A percentile compares a stretch with the other conserved stretches of the same genome.
These are phyloP conservation scores for Tenodera sinensis DNA, from an alignment of 2,888 invertebrate genomes.

Conservation along the genomic window DNA sequence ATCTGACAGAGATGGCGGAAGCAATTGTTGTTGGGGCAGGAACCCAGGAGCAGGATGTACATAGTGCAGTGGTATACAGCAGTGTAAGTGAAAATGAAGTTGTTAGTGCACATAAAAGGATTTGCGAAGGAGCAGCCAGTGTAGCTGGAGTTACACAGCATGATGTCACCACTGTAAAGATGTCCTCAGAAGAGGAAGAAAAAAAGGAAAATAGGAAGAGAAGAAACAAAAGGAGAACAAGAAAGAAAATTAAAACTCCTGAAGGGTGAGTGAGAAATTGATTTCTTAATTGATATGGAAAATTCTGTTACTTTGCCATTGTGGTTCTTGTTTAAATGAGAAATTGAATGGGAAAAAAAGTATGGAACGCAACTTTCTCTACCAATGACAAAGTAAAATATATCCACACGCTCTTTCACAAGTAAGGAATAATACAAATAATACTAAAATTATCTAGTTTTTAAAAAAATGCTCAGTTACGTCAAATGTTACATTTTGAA, in stretches of 20 bases:
- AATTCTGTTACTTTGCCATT: too few species aligned
- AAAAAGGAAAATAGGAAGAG: background rate
- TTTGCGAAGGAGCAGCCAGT: background rate
- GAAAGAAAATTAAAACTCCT: background rate
- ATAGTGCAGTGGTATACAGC: background rate
- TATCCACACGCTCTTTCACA: too few species aligned
- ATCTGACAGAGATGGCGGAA: background rate
- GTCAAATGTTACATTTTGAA: too few species aligned
- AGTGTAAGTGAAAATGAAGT: background rate
- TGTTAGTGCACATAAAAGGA: background rate
- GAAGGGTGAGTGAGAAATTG: background rate
- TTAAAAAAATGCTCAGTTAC: too few species aligned
- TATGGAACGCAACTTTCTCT: too few species aligned
- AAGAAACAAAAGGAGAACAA: background rate
- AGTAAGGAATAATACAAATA: too few species aligned
- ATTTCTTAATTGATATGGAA: too few species aligned
- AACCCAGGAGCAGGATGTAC: background rate
- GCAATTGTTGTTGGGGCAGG: background rate
- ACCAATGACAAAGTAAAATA: too few species aligned
- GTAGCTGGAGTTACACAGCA: background rate
- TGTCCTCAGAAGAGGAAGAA: background rate
- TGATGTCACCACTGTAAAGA: background rate
- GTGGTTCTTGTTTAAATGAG: too few species aligned
- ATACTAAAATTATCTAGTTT: too few species aligned
- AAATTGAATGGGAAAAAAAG: too few species aligned